Percentiles rank a stretch among this genome's conserved stretches.
phyloP scores from a whole-genome alignment of 2,113 vertebrate species.

The Semicossyphus pulcher region DNA sequence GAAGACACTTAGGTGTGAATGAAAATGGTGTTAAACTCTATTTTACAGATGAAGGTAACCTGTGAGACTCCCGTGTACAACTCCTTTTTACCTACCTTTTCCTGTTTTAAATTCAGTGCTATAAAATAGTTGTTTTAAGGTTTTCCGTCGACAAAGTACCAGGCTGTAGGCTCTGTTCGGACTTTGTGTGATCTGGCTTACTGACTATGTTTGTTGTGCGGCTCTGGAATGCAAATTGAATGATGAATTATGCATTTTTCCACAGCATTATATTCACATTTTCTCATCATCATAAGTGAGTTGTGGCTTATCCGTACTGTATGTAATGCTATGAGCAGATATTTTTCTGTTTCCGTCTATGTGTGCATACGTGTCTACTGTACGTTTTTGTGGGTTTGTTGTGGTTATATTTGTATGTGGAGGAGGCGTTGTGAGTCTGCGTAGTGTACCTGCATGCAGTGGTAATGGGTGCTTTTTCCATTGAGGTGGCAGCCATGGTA shows the following conservation, averaged over 20 bases:
- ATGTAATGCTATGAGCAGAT: conserved; percentile 9
- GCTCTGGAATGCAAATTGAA: background rate
- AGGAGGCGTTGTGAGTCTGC: conserved; percentile 6
- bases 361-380: conserved; percentile 4
- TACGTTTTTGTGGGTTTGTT: conserved; percentile 38
- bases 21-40: conserved; percentile 70
- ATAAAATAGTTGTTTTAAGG: background rate
- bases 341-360: conserved; percentile 8
- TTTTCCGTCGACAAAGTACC: background rate
- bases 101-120: background rate
- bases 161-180: background rate
- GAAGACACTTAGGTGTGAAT: conserved; percentile 78
- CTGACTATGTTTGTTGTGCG: background rate
- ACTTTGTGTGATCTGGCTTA: conserved; percentile 4
- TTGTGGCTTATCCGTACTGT: conserved; percentile 17
- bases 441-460: conserved; percentile 97
- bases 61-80: conserved; percentile 18
- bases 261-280: conserved; percentile 11
- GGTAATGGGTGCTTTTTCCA: conserved; percentile 99
- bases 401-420: conserved; percentile 31
- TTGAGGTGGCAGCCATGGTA: conserved; percentile 99
- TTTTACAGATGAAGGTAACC: conserved; percentile 75
- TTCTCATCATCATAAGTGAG: conserved; percentile 5
- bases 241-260: background rate
- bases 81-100: background rate